Evolutionary conservation across 2,888 invertebrate genomes (phyloP).

Genomic region (Corbicula japonica): DNA sequence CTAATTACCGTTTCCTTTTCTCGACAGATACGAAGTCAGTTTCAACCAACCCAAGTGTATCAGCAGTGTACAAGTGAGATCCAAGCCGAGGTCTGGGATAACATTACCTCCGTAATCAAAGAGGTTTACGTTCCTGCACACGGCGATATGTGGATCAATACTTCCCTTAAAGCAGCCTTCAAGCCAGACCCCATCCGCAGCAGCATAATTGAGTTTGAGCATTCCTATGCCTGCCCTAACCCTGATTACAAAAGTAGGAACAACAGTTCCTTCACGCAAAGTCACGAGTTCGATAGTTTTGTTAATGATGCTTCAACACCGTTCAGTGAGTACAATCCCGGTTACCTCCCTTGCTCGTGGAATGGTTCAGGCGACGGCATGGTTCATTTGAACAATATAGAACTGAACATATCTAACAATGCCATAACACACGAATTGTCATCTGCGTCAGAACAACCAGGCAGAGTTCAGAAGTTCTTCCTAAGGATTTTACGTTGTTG

Average conservation of each 20-base stretch:
- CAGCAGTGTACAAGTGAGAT: slow-evolving; percentile 12
- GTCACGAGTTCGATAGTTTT: slow-evolving; percentile 14
- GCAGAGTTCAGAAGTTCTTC: too few species aligned
- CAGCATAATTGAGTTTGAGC: background rate
- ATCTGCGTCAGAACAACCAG: too few species aligned
- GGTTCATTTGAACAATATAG: too few species aligned
- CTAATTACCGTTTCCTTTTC: too few species aligned
- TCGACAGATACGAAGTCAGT: slow-evolving; percentile 17
- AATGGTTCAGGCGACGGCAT: too few species aligned
- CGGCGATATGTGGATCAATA: background rate
- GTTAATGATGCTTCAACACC: background rate
- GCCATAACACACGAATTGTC: too few species aligned
- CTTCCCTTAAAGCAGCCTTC: slow-evolving; percentile 4
- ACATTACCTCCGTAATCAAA: slow-evolving; percentile 9
- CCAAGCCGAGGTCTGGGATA: slow-evolving; percentile 21
- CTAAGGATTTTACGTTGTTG: too few species aligned
- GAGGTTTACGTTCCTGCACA: slow-evolving; percentile 3
- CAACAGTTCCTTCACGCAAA: too few species aligned
- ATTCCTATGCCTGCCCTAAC: too few species aligned
- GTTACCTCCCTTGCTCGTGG: too few species aligned
- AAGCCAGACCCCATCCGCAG: background rate
- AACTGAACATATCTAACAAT: too few species aligned
- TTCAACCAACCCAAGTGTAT: slow-evolving; percentile 13
- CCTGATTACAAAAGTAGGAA: too few species aligned
- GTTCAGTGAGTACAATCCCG: background rate